Evolutionary conservation across 1,140 invertebrate genomes (phyloP).

Genomic region (Microplitis mediator): DNA sequence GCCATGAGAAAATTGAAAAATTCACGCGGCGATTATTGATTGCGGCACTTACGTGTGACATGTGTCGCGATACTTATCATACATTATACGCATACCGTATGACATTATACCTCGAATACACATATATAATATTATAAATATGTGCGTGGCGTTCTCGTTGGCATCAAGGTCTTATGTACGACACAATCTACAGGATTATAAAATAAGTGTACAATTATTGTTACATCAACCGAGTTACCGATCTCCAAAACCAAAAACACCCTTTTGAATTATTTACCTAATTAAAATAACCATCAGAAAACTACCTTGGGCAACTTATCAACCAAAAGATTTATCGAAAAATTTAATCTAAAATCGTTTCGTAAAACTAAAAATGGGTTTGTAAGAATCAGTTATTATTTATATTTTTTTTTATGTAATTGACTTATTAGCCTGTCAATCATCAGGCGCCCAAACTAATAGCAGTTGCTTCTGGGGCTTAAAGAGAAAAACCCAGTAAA

Average conservation of each 20-base stretch:
- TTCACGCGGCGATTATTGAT: constrained; percentile 43
- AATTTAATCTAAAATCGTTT: background rate
- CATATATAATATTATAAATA: no score
- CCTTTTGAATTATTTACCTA: no score
- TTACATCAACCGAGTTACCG: no score
- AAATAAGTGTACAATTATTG: no score
- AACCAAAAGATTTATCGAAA: background rate
- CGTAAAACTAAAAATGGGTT: background rate
- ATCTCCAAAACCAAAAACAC: no score
- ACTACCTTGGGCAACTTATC: no score
- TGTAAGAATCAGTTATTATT: no score
- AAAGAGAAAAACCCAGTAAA: no score
- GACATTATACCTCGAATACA: constrained; percentile 3
- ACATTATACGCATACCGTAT: constrained; percentile 44
- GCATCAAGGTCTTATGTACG: constrained; percentile 6
- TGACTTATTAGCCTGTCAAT: background rate
- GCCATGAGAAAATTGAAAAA: no score
- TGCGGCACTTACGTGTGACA: constrained; percentile 49
- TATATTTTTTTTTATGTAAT: background rate
- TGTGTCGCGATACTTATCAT: constrained; percentile 54
- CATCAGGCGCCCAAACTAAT: background rate
- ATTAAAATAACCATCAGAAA: no score
- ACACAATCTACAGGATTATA: background rate
- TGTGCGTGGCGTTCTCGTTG: background rate
- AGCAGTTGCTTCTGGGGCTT: no score